phyloP scores from a whole-genome alignment of 2,888 invertebrate genomes.

The Synergus umbraculus region DNA sequence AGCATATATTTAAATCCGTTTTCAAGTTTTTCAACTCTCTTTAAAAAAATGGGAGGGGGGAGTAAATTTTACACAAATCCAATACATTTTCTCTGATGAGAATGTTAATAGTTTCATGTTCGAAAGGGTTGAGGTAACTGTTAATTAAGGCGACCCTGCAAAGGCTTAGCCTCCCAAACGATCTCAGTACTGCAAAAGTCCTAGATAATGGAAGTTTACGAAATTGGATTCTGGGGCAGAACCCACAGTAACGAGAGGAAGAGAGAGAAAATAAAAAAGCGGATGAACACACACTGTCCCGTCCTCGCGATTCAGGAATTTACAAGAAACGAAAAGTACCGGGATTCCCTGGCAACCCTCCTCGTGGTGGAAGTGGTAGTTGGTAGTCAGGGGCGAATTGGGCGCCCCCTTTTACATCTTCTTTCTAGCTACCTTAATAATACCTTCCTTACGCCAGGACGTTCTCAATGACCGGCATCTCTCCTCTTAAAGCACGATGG shows the following conservation, averaged over 20 bases:
- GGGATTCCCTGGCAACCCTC: conserved; percentile 1
- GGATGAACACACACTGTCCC: background rate
- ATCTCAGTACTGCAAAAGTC: conserved; percentile 28
- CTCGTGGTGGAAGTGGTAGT: background rate
- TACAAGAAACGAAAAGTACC: background rate
- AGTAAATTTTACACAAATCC: too few relatives aligned
- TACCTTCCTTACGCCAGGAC: background rate
- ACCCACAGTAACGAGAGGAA: conserved; percentile 11
- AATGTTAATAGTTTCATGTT: conserved; percentile 9
- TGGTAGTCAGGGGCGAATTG: background rate
- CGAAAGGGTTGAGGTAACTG: conserved; percentile 17
- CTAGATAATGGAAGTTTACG: conserved; percentile 38
- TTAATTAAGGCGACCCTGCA: conserved; percentile 29
- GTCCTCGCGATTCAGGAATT: conserved; percentile 5
- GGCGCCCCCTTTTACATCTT: background rate
- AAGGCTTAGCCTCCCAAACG: conserved; percentile 25
- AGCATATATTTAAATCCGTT: too few relatives aligned
- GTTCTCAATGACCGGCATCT: conserved; percentile 19
- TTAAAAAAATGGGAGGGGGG: too few relatives aligned
- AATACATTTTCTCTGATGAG: too few relatives aligned
- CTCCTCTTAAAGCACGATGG: conserved; percentile 17
- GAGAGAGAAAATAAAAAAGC: background rate
- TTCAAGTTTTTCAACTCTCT: too few relatives aligned
- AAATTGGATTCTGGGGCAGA: conserved; percentile 34
- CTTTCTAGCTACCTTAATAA: conserved; percentile 2